These are phyloP conservation scores for Rhimphoctona megacephalus DNA, from an alignment of 2,888 invertebrate genomes.

Conservation along the genomic window DNA sequence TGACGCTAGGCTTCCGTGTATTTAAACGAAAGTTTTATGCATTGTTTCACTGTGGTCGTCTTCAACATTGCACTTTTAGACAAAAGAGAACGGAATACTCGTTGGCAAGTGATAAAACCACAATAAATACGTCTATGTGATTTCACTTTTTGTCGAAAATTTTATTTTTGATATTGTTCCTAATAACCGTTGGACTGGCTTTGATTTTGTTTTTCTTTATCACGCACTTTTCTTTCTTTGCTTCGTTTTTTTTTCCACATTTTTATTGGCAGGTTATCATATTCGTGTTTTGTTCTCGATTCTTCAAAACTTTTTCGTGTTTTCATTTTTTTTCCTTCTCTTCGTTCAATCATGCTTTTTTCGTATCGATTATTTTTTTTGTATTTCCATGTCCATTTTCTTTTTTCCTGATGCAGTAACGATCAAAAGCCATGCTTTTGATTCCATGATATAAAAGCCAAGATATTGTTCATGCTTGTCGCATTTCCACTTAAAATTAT, in stretches of 20 bases:
- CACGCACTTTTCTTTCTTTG: neutral
- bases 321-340: slow-evolving; percentile 4
- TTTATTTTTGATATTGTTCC: neutral
- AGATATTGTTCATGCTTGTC: too few relatives aligned
- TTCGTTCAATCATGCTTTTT: neutral
- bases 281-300: too few relatives aligned
- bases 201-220: neutral
- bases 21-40: slow-evolving; percentile 53
- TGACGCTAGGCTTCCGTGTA: slow-evolving; percentile 76
- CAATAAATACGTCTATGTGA: slow-evolving; percentile 6
- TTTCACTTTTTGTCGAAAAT: slow-evolving; percentile 16
- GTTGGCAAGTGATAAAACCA: slow-evolving; percentile 50
- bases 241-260: neutral
- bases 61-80: slow-evolving; percentile 26
- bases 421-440: too few relatives aligned
- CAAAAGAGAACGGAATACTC: slow-evolving; percentile 12
- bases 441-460: too few relatives aligned
- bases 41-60: slow-evolving; percentile 32
- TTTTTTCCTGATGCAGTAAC: too few relatives aligned
- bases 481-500: too few relatives aligned
- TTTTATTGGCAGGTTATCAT: neutral
- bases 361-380: too few relatives aligned
- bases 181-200: neutral
- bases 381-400: neutral
- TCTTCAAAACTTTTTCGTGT: too few relatives aligned